These are phyloP conservation scores for Holcopasites calliopsidis DNA, from an alignment of 1,140 invertebrate genomes.

Conservation along the genomic window DNA sequence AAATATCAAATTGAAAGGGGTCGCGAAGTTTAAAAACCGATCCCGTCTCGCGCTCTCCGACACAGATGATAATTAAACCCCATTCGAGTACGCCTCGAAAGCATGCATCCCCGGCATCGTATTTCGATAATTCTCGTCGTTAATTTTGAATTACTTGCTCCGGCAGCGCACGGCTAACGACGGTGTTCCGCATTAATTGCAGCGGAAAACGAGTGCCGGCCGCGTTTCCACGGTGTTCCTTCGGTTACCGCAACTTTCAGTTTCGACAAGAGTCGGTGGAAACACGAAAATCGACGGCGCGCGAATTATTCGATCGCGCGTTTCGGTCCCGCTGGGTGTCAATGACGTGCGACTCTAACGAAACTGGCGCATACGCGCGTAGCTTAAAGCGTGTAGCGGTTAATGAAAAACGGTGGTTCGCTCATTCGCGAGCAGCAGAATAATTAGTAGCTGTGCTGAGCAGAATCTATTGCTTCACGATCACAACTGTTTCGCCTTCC, in stretches of 20 bases:
- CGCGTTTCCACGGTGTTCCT: background rate
- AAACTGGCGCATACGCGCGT: no score
- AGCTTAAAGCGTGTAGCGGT: no score
- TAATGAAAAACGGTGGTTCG: no score
- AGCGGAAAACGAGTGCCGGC: background rate
- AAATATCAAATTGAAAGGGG: no score
- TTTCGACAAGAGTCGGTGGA: background rate
- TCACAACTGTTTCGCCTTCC: background rate
- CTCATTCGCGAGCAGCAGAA: no score
- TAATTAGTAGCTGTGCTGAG: no score
- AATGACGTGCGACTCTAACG: no score
- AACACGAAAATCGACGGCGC: background rate
- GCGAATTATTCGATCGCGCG: no score
- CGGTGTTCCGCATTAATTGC: conserved; percentile 3
- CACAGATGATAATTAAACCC: conserved; percentile 46
- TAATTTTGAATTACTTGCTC: conserved; percentile 24
- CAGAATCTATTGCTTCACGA: conserved; percentile 13
- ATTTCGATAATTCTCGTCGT: conserved; percentile 23
- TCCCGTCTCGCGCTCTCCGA: background rate
- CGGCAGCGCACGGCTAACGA: background rate
- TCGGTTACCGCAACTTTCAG: no score
- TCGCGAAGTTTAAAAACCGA: background rate
- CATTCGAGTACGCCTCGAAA: conserved; percentile 7
- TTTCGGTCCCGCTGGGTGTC: no score
- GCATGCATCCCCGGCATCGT: background rate